Evolutionary conservation across 1,140 invertebrate genomes (phyloP), one percentile per base, ranked within the genome.

Genomic region (Phocides pigmalion): DNA sequence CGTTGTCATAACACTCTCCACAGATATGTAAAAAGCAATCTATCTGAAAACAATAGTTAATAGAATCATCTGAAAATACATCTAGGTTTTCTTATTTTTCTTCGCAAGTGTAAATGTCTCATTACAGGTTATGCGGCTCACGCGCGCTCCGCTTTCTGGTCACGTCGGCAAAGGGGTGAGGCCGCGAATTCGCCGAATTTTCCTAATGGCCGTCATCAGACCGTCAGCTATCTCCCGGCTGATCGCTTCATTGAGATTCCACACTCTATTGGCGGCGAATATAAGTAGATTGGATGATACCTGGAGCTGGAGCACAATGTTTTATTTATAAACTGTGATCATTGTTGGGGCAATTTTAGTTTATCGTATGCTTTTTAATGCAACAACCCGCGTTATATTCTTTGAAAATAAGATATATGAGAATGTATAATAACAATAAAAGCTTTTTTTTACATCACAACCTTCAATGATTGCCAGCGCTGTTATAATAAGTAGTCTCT

Each of bases 91-190:
- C 22, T 32, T 32, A 28, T 58, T 58, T 58, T 58, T 32, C 41
- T 22, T 22, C 20, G 20, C 22, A 32, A 44, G 53, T 58, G 39
- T 58, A 58, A 58, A 58, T 58, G 41, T 58, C 22, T 58, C 39
- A 58, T 58, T 58, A 58, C 53, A 44, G 53, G 53, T 58, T 58
- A 58, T 58, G 41, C 39, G 9, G 47, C 47, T 50, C 47, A 50
- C 47, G 41, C 41, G 41, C 20, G 41, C 22, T 28, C 14, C 22
- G 53, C 28, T 58, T 70, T 65, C 77, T 50, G 66, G 73, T 83
- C 82, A 85, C 82, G 82, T 81, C 44, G 50, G 54, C 54, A 76
- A 79, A 83, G 76, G 82, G 79, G 74, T 77, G 68, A 78, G 72
- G 72, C 66, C 68, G 76, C 70, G 74, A 83, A 82, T 80, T 77